A percentile compares a stretch with the other conserved stretches of the same genome.
Conservation (phyloP, 2,113 vertebrate genomes). For the Ursus arctos region DNA sequence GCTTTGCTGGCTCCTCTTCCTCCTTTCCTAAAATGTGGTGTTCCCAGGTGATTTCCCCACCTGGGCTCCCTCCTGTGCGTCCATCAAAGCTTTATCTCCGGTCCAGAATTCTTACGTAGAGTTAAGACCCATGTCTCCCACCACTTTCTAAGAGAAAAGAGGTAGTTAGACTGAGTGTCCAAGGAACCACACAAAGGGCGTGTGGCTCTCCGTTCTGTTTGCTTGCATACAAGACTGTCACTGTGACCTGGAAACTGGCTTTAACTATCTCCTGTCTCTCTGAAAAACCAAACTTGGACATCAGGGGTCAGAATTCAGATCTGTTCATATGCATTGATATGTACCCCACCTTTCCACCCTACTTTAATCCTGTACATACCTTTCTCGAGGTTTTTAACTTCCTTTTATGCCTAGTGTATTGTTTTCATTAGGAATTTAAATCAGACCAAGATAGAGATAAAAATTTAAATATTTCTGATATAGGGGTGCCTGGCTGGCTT, state of each 20-base stretch:
- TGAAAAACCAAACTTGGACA: not conserved
- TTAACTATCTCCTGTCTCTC: not conserved
- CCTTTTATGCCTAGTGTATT: not conserved
- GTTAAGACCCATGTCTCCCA: not conserved
- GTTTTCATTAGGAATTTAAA: not conserved
- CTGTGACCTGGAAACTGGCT: not conserved
- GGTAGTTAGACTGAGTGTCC: not conserved
- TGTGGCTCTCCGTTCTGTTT: not conserved
- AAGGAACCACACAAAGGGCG: not conserved
- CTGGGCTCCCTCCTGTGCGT: not conserved
- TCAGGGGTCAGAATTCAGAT: not conserved
- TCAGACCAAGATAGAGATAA: slow-evolving; percentile 15
- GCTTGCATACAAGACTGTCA: not conserved
- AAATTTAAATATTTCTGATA: not conserved
- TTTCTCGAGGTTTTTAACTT: not conserved
- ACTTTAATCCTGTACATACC: not conserved
- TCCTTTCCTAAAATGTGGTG: not conserved
- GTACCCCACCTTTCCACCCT: not conserved
- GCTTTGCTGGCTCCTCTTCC: not conserved
- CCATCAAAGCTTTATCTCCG: slow-evolving; percentile 7
- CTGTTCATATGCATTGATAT: not conserved
- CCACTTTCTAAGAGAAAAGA: not conserved
- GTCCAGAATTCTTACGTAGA: not conserved
- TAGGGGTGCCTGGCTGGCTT: not conserved
- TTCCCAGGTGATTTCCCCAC: not conserved